Evolutionary conservation across 2,797 vertebrate species (phyloP).

Genomic region (Dermochelys coriacea): DNA sequence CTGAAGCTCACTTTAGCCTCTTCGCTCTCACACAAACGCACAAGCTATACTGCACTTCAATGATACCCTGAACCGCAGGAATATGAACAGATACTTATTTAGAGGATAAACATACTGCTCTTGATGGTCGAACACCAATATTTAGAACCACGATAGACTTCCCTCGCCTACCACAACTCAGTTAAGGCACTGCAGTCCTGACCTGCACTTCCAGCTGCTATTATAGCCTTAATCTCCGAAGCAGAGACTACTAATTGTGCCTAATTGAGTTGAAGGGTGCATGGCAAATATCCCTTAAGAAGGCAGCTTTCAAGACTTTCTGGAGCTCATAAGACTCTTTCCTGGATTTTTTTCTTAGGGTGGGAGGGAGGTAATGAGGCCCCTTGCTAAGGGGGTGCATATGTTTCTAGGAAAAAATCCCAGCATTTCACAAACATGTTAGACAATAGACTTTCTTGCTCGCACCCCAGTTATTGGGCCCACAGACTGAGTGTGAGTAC

Average conservation of each 20-base stretch:
- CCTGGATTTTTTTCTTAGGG: background rate
- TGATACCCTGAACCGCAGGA: background rate
- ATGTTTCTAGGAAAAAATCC: background rate
- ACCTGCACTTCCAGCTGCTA: background rate
- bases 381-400: background rate
- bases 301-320: background rate
- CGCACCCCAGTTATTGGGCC: no score
- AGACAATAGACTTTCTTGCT: background rate
- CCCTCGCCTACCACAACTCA: fast-evolving
- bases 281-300: no score
- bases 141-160: fast-evolving
- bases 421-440: background rate
- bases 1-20: fast-evolving
- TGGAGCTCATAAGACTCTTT: background rate
- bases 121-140: fast-evolving
- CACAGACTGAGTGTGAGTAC: background rate
- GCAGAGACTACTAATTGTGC: background rate
- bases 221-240: background rate
- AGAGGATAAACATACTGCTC: fast-evolving
- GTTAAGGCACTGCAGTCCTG: fast-evolving
- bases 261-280: background rate
- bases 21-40: background rate
- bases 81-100: background rate
- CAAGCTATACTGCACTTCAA: fast-evolving
- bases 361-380: background rate